A percentile compares a stretch with the other conserved stretches of the same genome.
Evolutionary conservation across 2,797 vertebrate genomes (phyloP).

Genomic region (Margarornis squamiger): DNA sequence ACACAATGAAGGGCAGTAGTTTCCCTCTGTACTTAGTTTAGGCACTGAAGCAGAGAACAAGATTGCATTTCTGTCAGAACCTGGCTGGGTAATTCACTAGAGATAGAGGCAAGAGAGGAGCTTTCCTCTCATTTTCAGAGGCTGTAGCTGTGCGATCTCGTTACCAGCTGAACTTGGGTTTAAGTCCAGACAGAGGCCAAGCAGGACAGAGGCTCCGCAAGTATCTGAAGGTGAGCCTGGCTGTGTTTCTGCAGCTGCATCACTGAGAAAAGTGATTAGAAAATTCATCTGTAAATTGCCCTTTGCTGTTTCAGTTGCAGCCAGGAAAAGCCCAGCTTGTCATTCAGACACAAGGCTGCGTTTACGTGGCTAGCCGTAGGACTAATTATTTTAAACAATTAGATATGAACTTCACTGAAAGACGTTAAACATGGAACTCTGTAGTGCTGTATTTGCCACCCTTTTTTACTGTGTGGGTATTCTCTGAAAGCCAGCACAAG

Average conservation of each 20-base stretch:
- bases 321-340: not conserved
- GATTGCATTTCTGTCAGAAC: not conserved
- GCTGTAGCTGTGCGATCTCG: not conserved
- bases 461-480: not conserved
- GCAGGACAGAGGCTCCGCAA: too few relatives aligned
- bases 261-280: not conserved
- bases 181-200: not conserved
- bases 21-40: not conserved
- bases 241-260: not conserved
- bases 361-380: not conserved
- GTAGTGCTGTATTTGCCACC: not conserved
- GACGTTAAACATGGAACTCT: not conserved
- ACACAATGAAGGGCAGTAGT: not conserved
- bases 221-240: rapidly evolving
- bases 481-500: not conserved
- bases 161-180: not conserved
- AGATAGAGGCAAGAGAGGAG: not conserved
- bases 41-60: not conserved
- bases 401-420: not conserved
- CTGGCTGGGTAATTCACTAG: not conserved
- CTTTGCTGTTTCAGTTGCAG: not conserved
- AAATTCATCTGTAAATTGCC: not conserved
- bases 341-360: not conserved
- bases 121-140: not conserved
- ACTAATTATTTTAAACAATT: not conserved